These are phyloP conservation scores for Danio jaintianensis DNA, from an alignment of 2,797 vertebrate species.

Conservation along the genomic window DNA sequence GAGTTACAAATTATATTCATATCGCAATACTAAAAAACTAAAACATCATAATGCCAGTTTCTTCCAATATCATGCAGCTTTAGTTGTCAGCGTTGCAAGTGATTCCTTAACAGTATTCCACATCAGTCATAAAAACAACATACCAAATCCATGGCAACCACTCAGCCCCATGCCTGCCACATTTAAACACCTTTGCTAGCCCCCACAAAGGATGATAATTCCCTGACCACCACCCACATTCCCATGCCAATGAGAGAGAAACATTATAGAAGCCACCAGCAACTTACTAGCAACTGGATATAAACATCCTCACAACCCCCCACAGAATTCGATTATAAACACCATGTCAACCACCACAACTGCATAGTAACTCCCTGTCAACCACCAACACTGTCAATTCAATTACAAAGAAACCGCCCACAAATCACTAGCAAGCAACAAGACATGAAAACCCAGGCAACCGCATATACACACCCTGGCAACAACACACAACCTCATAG, in stretches of 20 bases:
- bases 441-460: background rate
- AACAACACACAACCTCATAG: background rate
- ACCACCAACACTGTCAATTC: background rate
- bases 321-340: background rate
- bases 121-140: background rate
- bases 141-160: background rate
- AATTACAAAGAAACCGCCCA: background rate
- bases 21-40: too few species aligned
- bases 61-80: too few species aligned
- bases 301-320: background rate
- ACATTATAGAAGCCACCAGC: background rate
- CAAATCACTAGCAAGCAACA: background rate
- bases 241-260: background rate
- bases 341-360: background rate
- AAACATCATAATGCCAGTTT: too few species aligned
- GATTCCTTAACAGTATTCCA: background rate
- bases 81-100: too few species aligned
- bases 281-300: background rate
- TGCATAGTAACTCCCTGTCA: background rate
- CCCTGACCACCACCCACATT: background rate
- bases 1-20: too few species aligned
- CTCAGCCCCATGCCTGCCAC: too few species aligned
- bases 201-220: too few species aligned
- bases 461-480: background rate
- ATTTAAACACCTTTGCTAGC: too few species aligned